phyloP scores from a whole-genome alignment of 2,888 invertebrate species.

The Caenorhabditis sinica region DNA sequence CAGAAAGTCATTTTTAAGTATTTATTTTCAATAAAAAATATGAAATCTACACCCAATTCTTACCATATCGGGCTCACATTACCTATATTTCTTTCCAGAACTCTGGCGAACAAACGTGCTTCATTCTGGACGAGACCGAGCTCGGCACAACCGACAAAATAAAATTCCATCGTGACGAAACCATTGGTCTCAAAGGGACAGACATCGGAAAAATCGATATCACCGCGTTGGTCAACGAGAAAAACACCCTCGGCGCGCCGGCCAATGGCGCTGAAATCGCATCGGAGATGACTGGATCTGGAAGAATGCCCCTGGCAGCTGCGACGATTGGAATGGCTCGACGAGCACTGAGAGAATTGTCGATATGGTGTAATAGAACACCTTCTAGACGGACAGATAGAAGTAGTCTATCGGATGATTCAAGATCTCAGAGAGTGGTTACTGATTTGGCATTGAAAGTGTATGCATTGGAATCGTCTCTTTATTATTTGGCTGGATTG shows the following conservation, averaged over 20 bases:
- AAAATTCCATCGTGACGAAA: constrained; percentile 62
- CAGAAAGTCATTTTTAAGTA: too few relatives aligned
- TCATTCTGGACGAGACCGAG: constrained; percentile 72
- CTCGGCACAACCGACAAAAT: constrained; percentile 67
- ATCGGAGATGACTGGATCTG: constrained; percentile 64
- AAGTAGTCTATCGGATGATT: constrained; percentile 55
- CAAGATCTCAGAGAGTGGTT: constrained; percentile 67
- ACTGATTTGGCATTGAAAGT: constrained; percentile 70
- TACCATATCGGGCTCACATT: too few relatives aligned
- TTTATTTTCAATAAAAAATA: too few relatives aligned
- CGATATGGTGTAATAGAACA: constrained; percentile 69
- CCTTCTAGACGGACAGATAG: constrained; percentile 52
- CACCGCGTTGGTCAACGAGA: constrained; percentile 50
- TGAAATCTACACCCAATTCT: too few relatives aligned
- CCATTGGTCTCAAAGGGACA: constrained; percentile 71
- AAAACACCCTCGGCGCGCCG: constrained; percentile 62
- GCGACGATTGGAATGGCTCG: constrained; percentile 70
- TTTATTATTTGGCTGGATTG: constrained; percentile 82
- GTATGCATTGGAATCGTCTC: constrained; percentile 80
- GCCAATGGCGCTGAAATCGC: constrained; percentile 65
- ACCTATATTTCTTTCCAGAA: constrained; percentile 64
- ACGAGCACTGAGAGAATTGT: constrained; percentile 67
- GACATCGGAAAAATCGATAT: constrained; percentile 70
- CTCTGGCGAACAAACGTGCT: constrained; percentile 64
- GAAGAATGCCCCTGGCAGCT: constrained; percentile 69